Evolutionary conservation across 2,113 vertebrate species (phyloP).

Genomic region (Rallus limicola): DNA sequence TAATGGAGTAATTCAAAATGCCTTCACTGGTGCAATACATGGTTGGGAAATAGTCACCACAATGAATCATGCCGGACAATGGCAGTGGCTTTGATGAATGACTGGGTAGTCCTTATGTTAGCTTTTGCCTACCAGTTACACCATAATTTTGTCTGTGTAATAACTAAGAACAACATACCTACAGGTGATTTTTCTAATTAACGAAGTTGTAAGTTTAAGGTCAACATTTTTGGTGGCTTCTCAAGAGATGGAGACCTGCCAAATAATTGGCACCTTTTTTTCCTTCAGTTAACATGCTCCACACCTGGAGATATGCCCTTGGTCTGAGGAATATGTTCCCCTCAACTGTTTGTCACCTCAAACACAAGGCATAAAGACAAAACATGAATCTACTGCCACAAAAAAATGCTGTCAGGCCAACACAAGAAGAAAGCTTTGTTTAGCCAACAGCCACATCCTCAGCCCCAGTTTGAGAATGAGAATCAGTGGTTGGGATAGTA

Average conservation of each 20-base stretch:
- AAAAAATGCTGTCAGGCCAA: neutral
- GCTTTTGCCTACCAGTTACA: neutral
- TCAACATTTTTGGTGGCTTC: neutral
- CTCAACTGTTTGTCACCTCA: neutral
- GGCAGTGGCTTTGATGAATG: neutral
- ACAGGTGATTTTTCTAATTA: neutral
- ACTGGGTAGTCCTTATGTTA: neutral
- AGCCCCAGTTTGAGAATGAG: neutral
- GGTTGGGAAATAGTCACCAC: neutral
- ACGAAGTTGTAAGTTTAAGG: neutral
- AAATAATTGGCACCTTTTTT: neutral
- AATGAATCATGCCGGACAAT: neutral
- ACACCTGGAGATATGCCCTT: neutral
- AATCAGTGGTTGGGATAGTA: fast-evolving
- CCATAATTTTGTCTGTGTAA: neutral
- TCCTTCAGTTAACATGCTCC: neutral
- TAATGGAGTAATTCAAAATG: conserved; percentile 6
- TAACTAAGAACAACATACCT: neutral
- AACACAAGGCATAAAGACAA: neutral
- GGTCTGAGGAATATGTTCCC: neutral
- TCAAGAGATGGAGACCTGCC: neutral
- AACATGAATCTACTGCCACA: neutral
- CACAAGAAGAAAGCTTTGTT: neutral
- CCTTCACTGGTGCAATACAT: conserved; percentile 18
- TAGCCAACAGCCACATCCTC: neutral